Evolutionary conservation across 1,140 invertebrate species (phyloP), one percentile per base, ranked within the genome.

Genomic region (Aphaenogaster floridana): DNA sequence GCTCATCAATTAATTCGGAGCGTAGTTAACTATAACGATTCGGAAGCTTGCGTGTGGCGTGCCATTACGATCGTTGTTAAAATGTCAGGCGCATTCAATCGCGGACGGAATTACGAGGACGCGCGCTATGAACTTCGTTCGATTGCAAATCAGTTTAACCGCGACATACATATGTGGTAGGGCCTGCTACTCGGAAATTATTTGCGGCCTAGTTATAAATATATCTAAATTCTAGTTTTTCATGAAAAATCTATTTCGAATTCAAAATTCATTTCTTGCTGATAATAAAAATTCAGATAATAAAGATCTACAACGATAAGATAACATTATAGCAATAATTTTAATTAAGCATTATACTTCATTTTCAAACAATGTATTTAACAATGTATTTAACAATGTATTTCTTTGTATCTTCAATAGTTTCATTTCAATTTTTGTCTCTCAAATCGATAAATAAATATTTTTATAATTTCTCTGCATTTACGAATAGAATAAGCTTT

Each of bases 21-120:
- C 45, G 45, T 48, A 74, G 80, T 61, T 81, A 76, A 74, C 80
- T 83, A 74, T 74, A 83, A 84, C 54, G 69, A 84, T 74, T 74
- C 57, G 69, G 80, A 54, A 61, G 71, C 80, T 84, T 84, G 80
- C 80, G 54, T 84, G 69, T 61, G 80, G 80, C 80, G 69, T 63
- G 80, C 80, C 54, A 74, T 76, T 84, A 76, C 54, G 57, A 84
- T 76, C 69, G 80, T 76, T 84, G 80, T 84, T 84, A 84, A 84
- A 84, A 84, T 76, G 69, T 84, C 80, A 84, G 69, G 34, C 54
- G 69, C 80, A 74, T 63, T 74, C 69, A 84, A 74, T 84, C 80
- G 80, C 69, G 42, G 42, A 76, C 54, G 52, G 80, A 84, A 76
- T 84, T 84, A 84, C 80, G 80, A 74, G 69, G 15, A 81, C 66